A percentile compares a stretch with the other conserved stretches of the same genome.
Evolutionary conservation across 1,140 invertebrate genomes (phyloP).

Genomic region (Cheumatopsyche charites): DNA sequence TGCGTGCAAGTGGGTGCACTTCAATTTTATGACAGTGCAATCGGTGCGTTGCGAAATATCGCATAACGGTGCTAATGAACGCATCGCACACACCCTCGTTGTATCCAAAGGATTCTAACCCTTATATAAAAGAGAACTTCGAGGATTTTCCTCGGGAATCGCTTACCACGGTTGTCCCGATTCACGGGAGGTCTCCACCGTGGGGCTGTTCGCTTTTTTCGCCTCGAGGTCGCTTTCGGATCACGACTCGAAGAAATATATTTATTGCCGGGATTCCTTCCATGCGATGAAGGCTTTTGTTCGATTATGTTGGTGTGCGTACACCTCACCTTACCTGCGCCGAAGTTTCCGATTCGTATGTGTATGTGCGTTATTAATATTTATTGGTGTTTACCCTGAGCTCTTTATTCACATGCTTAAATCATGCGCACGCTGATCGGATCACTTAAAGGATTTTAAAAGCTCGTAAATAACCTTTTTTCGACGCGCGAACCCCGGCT

Average conservation of each 20-base stretch:
- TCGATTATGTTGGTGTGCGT: too few species aligned
- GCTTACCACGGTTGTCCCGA: constrained; percentile 1
- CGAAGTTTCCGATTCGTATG: not conserved
- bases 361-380: constrained; percentile 24
- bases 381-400: constrained; percentile 27
- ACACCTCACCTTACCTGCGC: constrained; percentile 13
- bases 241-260: constrained; percentile 35
- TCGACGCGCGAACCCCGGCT: not conserved
- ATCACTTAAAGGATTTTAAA: constrained; percentile 26
- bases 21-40: constrained; percentile 26
- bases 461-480: constrained; percentile 20
- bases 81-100: not conserved
- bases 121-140: not conserved
- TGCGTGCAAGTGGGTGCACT: constrained; percentile 36
- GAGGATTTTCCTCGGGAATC: constrained; percentile 6
- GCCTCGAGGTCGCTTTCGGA: constrained; percentile 21
- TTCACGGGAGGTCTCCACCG: constrained; percentile 31
- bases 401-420: constrained; percentile 23
- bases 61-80: constrained; percentile 44
- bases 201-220: constrained; percentile 16
- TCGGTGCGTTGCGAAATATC: constrained; percentile 46
- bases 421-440: constrained; percentile 20
- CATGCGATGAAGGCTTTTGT: not conserved
- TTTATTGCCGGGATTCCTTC: constrained; percentile 29
- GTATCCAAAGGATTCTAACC: not conserved